A percentile compares a stretch with the other conserved stretches of the same genome.
Conservation (phyloP, 2,888 invertebrate species). For the Melitaea athalia region DNA sequence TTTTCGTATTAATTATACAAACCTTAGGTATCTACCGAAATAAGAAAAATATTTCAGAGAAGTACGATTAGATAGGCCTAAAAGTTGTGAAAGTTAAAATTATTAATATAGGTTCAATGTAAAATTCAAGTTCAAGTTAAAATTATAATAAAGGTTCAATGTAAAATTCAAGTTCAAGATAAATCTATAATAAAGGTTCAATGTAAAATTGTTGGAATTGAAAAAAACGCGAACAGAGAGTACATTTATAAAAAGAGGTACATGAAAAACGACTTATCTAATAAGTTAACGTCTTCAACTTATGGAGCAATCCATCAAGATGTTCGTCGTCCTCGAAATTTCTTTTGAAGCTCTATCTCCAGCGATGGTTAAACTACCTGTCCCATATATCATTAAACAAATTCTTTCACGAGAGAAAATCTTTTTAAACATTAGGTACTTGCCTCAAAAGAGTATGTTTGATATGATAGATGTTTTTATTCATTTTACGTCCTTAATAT, state of each 20-base stretch:
- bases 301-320: conserved; percentile 25
- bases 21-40: no score
- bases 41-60: no score
- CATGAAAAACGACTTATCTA: conserved; percentile 22
- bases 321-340: conserved; percentile 15
- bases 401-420: background rate
- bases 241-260: conserved; percentile 15
- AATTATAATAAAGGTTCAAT: no score
- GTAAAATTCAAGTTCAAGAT: background rate
- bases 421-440: conserved; percentile 3
- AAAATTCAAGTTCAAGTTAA: no score
- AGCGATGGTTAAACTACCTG: conserved; percentile 15
- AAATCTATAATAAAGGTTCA: no score
- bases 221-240: background rate
- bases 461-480: no score
- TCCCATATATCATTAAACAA: conserved; percentile 17
- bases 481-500: no score
- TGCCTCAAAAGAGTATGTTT: no score
- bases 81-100: no score
- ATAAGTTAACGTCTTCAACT: conserved; percentile 20
- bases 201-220: background rate
- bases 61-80: no score
- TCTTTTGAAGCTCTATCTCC: conserved; percentile 15
- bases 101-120: background rate
- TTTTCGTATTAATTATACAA: no score